phyloP scores from a whole-genome alignment of 1,140 invertebrate species.

The Dinoponera quadriceps region DNA sequence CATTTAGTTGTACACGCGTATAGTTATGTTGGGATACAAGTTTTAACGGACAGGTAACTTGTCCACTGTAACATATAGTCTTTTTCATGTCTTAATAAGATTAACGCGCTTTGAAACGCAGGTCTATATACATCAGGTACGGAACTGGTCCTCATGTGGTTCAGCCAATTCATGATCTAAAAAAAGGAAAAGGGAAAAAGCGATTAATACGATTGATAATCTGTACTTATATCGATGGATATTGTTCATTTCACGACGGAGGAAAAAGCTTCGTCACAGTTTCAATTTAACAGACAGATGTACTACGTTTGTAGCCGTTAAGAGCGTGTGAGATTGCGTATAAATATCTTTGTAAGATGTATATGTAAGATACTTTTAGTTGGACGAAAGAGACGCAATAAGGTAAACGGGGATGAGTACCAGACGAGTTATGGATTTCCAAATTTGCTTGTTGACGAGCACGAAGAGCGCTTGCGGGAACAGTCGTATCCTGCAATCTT shows the following conservation, averaged over 20 bases:
- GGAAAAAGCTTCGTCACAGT: not conserved
- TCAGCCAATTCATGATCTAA: constrained; percentile 85
- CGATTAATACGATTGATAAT: constrained; percentile 43
- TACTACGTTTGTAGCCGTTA: constrained; percentile 13
- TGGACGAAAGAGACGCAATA: constrained; percentile 26
- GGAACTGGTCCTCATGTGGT: constrained; percentile 79
- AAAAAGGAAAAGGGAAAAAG: too few species aligned
- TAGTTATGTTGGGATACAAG: constrained; percentile 23
- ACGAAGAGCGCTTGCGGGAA: constrained; percentile 80
- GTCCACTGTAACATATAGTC: constrained; percentile 68
- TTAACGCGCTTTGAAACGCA: constrained; percentile 76
- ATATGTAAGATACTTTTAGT: constrained; percentile 15
- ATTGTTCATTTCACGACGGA: constrained; percentile 8
- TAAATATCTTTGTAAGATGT: constrained; percentile 12
- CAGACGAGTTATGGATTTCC: constrained; percentile 76
- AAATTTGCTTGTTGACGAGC: constrained; percentile 68
- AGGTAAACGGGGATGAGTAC: constrained; percentile 67
- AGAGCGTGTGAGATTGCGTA: constrained; percentile 4
- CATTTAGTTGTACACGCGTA: not conserved
- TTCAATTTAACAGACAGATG: not conserved
- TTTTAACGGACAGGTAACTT: constrained; percentile 66
- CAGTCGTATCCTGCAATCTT: constrained; percentile 74
- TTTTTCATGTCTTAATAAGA: constrained; percentile 68
- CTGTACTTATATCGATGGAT: constrained; percentile 23
- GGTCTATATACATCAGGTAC: constrained; percentile 72